phyloP scores from a whole-genome alignment of 2,113 vertebrate species.

The Psilopogon haemacephalus region DNA sequence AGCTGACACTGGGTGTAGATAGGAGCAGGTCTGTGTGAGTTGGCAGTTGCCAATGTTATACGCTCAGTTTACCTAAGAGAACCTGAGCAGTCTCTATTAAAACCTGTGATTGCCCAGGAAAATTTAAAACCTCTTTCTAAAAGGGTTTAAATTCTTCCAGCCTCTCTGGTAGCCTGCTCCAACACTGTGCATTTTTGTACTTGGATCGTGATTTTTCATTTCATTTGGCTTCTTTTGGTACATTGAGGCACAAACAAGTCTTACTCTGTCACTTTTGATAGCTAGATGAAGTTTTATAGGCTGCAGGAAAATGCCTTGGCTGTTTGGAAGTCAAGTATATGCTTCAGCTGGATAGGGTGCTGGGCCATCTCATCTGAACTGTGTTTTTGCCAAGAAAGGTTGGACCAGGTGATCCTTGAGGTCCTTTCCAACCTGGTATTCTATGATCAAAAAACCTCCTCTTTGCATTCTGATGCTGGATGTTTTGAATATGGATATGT shows the following conservation, averaged over 20 bases:
- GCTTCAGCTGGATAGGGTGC: too few relatives aligned
- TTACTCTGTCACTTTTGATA: background rate
- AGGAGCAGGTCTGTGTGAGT: background rate
- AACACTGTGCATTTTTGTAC: background rate
- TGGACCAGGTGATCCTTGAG: too few relatives aligned
- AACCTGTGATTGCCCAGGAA: background rate
- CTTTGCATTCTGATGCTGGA: rapidly evolving
- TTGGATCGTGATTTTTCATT: background rate
- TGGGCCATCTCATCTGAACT: too few relatives aligned
- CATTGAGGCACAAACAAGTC: background rate
- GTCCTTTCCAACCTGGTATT: too few relatives aligned
- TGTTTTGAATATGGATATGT: background rate
- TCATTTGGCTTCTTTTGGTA: background rate
- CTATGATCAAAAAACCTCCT: background rate
- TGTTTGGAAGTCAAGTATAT: background rate
- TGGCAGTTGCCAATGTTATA: background rate
- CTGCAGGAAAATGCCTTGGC: background rate
- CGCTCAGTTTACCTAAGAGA: background rate
- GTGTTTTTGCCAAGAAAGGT: too few relatives aligned
- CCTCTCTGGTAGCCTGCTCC: background rate
- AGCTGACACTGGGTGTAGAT: background rate
- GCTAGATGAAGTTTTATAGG: background rate
- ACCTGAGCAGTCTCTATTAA: background rate
- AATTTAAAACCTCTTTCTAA: background rate
- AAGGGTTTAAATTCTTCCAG: background rate